These are phyloP conservation scores for Lates calcarifer DNA, from an alignment of 2,113 vertebrate species.

Conservation along the genomic window DNA sequence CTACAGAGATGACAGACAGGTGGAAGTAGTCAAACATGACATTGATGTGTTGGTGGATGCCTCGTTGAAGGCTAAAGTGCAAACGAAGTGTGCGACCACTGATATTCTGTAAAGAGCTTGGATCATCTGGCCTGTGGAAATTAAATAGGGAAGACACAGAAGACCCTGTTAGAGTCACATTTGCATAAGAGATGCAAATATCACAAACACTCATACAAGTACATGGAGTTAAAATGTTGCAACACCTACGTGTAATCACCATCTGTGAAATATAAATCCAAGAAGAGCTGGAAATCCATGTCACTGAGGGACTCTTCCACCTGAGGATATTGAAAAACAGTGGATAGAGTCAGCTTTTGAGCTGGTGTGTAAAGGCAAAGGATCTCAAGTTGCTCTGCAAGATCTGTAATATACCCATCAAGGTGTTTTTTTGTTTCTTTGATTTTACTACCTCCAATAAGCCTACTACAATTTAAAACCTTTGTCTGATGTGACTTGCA, in stretches of 20 bases:
- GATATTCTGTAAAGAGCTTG: slow-evolving; percentile 93
- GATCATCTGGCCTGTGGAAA: slow-evolving; percentile 89
- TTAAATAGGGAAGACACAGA: slow-evolving; percentile 17
- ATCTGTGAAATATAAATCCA: slow-evolving; percentile 98
- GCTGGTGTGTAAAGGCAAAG: neutral
- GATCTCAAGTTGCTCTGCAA: neutral
- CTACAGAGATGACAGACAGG: slow-evolving; percentile 94
- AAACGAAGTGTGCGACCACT: slow-evolving; percentile 95
- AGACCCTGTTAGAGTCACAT: neutral
- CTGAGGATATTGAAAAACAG: slow-evolving; percentile 82
- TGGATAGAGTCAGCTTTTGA: slow-evolving; percentile 4
- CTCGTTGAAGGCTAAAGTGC: slow-evolving; percentile 95
- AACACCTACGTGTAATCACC: slow-evolving; percentile 97
- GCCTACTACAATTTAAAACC: neutral
- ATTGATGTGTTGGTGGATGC: slow-evolving; percentile 98
- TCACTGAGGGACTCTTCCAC: slow-evolving; percentile 97
- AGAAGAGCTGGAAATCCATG: slow-evolving; percentile 93
- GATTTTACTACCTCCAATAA: slow-evolving; percentile 9
- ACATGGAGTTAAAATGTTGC: slow-evolving; percentile 15
- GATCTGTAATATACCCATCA: neutral
- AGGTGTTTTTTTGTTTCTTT: slow-evolving; percentile 5
- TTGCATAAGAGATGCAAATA: slow-evolving; percentile 23
- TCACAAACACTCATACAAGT: slow-evolving; percentile 6
- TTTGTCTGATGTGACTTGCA: neutral
- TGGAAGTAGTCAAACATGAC: slow-evolving; percentile 99